Base-by-base conservation (phyloP, 2,113 vertebrate species). In the Oreochromis spilurus region DNA sequence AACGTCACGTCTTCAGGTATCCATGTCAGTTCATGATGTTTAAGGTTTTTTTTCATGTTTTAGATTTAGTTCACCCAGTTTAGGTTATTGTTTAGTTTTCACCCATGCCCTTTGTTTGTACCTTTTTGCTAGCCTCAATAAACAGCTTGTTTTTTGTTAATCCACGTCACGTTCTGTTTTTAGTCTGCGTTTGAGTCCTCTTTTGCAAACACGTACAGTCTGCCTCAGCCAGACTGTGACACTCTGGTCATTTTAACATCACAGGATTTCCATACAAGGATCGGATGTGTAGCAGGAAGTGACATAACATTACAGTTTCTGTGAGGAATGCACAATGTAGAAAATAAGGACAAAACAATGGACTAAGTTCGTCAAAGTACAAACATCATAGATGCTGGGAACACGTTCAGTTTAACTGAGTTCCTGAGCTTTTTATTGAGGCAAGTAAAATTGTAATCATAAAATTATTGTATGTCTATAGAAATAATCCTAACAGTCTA, bases 381-480 rank as follows among this genome's bases (percentile, higher is more conserved):
- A 72, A 60, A 82, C 31, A 53, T 1, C 24, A 81, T 17, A 48
- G 21, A 36, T 16, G 19, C 13, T 14, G 38, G 40, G 19, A 65
- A 84, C 67, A 88, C 29, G 12, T 62, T 60, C 11, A 7, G 34
- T 78, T 84, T 58, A 16, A 79, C 48, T 53, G 8, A 87, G n/a
- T 91, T 91, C 94, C 92, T 93, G 94, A 93, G 92, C 5, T 79
- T 16, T 21, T 82, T 45, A 57, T 72, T 31, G 31, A 7, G 31
- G 67, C 45, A 29, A 13, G 24, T 13, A 9, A 85, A 52, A 78
- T 3, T 79, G 84, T 31, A 81, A 48, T 43, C 72, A 81, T 82
- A 11, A 55, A 45, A 82, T 11, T 34, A 2, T 24, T 2, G 6
- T 11, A 21, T 1, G 5, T 7, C 62, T 4, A 80, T 17, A 7